A percentile compares a stretch with the other conserved stretches of the same genome.
These are phyloP conservation scores for Coelinius sp. DNA, from an alignment of 2,888 invertebrate species.

Conservation along the genomic window DNA sequence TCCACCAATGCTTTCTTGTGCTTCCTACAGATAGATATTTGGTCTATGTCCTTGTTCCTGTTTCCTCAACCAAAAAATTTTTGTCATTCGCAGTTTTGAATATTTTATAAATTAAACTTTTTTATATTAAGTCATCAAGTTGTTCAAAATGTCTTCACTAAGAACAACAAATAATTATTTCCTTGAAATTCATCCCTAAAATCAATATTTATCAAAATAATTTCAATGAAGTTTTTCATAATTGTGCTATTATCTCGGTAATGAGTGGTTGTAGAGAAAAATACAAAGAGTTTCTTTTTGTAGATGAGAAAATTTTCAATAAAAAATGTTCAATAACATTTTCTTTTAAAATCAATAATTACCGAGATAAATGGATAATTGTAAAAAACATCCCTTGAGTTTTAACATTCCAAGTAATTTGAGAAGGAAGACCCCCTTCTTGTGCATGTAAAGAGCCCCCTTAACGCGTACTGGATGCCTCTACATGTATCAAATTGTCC, in stretches of 20 bases:
- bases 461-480: slow-evolving; percentile 6
- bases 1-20: background rate
- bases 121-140: background rate
- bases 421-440: background rate
- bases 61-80: slow-evolving; percentile 4
- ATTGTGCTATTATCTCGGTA: too few relatives aligned
- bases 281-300: too few relatives aligned
- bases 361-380: too few relatives aligned
- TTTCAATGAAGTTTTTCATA: too few relatives aligned
- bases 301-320: too few relatives aligned
- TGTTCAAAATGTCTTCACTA: background rate
- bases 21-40: slow-evolving; percentile 32
- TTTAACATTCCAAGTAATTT: background rate
- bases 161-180: too few relatives aligned
- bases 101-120: background rate
- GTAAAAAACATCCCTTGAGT: too few relatives aligned
- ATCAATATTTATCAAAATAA: too few relatives aligned
- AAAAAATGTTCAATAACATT: too few relatives aligned
- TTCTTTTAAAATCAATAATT: too few relatives aligned
- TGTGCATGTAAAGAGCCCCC: background rate
- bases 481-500: slow-evolving; percentile 25
- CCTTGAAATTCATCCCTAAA: too few relatives aligned
- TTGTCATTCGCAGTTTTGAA: background rate
- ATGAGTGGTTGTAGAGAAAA: too few relatives aligned
- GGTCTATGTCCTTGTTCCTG: slow-evolving; percentile 31